These are phyloP conservation scores for Chamaetylas fuelleborni DNA, from an alignment of 2,113 vertebrate genomes.

Conservation along the genomic window DNA sequence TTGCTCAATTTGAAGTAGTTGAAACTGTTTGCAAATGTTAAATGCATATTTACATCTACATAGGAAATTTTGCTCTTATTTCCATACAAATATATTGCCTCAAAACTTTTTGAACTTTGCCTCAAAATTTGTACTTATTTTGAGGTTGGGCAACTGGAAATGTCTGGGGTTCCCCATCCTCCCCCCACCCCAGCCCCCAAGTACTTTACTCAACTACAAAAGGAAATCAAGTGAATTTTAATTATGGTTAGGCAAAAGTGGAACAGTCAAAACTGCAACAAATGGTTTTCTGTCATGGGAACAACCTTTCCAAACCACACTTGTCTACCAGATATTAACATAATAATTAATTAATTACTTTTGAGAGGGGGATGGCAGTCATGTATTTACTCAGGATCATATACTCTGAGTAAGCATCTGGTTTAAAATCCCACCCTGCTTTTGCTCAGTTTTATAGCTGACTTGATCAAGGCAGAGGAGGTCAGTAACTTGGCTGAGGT, in stretches of 20 bases:
- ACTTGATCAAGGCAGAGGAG: neutral
- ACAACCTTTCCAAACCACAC: neutral
- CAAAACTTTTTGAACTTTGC: neutral
- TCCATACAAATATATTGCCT: neutral
- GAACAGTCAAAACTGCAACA: neutral
- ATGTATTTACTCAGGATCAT: neutral
- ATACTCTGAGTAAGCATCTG: neutral
- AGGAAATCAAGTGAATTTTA: neutral
- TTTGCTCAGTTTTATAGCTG: constrained; percentile 29
- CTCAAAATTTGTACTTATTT: neutral
- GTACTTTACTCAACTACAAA: neutral
- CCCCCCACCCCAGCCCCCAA: neutral
- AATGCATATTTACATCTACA: neutral
- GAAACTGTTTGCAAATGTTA: constrained; percentile 1
- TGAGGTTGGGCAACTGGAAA: neutral
- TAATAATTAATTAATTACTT: neutral
- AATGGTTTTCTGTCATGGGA: neutral
- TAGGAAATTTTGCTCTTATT: neutral
- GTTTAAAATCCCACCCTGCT: neutral
- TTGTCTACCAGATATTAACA: neutral
- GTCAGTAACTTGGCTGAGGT: neutral
- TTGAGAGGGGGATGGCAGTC: neutral
- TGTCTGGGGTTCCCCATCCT: neutral
- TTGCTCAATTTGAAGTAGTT: neutral
- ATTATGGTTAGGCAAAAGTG: neutral